phyloP scores from a whole-genome alignment of 2,888 invertebrate genomes.

The Diabrotica balteata region DNA sequence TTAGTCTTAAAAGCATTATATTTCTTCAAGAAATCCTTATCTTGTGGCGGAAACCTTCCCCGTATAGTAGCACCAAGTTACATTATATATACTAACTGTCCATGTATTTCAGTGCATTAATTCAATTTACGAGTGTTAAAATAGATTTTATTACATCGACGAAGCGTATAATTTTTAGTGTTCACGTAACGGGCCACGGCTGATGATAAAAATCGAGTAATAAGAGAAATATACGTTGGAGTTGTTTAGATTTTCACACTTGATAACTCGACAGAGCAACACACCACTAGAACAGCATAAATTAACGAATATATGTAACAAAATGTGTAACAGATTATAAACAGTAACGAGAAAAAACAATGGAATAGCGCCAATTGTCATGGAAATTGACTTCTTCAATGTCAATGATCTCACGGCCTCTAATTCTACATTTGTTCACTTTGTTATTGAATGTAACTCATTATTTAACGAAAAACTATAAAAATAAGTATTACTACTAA shows the following conservation, averaged over 20 bases:
- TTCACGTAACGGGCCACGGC: constrained; percentile 30
- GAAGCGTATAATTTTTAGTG: constrained; percentile 40
- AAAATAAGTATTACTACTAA: too few relatives aligned
- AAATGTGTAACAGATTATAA: constrained; percentile 19
- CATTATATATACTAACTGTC: constrained; percentile 6
- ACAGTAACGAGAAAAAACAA: constrained; percentile 38
- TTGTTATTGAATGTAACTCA: neutral
- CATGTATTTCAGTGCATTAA: constrained; percentile 26
- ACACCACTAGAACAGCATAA: constrained; percentile 40
- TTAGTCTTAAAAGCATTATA: too few relatives aligned
- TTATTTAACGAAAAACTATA: too few relatives aligned
- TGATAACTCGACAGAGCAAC: constrained; percentile 40
- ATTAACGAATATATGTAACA: constrained; percentile 46
- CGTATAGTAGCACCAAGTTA: constrained; percentile 7
- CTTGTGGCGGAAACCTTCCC: neutral
- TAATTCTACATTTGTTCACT: neutral
- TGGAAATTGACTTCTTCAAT: constrained; percentile 30
- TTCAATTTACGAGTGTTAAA: constrained; percentile 39
- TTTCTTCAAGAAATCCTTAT: too few relatives aligned
- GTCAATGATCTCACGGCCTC: constrained; percentile 2
- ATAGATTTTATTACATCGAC: constrained; percentile 39
- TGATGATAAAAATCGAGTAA: constrained; percentile 37
- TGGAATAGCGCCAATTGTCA: constrained; percentile 24
- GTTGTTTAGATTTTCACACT: constrained; percentile 39
- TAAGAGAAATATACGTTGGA: constrained; percentile 34